Conservation (phyloP, 2,797 vertebrate species). For the Adelosebastes latens region DNA sequence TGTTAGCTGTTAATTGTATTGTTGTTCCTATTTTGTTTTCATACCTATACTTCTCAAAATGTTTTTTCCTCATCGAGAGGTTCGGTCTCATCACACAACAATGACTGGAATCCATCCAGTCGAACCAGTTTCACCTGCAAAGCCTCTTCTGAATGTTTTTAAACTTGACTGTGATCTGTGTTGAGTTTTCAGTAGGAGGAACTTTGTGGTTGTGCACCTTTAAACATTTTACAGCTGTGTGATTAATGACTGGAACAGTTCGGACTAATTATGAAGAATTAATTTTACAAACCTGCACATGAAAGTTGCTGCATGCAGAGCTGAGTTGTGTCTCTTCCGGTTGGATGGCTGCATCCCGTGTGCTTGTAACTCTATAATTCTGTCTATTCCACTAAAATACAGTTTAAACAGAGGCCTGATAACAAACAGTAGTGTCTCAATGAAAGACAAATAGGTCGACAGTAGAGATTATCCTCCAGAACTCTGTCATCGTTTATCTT, state of each 20-base stretch:
- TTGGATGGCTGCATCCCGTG: conserved; percentile 20
- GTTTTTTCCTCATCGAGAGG: no score
- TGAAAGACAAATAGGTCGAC: neutral
- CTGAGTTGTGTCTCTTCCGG: conserved; percentile 52
- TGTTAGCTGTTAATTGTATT: no score
- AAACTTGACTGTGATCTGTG: neutral
- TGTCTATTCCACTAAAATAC: no score
- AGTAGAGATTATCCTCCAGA: neutral
- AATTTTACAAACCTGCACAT: conserved; percentile 53
- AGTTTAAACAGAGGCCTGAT: neutral
- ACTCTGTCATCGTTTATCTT: neutral
- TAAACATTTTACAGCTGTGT: neutral
- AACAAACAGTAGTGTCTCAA: neutral
- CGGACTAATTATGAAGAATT: neutral
- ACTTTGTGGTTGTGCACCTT: neutral
- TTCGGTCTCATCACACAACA: no score
- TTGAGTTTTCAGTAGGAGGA: neutral
- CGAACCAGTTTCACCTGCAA: neutral
- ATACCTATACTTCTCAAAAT: no score
- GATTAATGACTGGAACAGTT: neutral
- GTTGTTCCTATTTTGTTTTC: no score
- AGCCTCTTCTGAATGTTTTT: no score
- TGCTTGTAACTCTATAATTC: neutral
- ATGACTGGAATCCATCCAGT: neutral
- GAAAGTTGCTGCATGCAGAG: conserved; percentile 32